Conservation (phyloP, 53 echinoderm and acorn worm genomes). For the Echinometra lucunter region DNA sequence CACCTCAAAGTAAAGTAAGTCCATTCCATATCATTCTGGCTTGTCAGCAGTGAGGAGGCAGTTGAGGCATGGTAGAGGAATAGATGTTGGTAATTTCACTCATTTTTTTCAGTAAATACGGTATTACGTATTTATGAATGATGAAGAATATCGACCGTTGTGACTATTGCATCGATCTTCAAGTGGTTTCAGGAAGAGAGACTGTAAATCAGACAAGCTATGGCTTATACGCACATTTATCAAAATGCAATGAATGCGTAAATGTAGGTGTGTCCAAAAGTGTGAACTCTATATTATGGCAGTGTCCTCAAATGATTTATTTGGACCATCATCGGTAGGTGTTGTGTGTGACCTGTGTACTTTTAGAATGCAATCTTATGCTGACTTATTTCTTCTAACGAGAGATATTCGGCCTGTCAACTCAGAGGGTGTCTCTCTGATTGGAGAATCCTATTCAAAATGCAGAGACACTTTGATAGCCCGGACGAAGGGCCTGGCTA, state of each 20-base stretch:
- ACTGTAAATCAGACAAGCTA: not conserved
- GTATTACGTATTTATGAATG: slow-evolving; percentile 43
- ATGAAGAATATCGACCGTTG: slow-evolving; percentile 31
- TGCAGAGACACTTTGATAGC: slow-evolving; percentile 96
- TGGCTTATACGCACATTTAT: not conserved
- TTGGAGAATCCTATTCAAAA: slow-evolving; percentile 95
- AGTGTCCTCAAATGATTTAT: slow-evolving; percentile 83
- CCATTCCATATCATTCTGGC: slow-evolving; percentile 38
- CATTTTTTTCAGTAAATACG: slow-evolving; percentile 17
- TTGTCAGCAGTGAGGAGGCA: slow-evolving; percentile 6
- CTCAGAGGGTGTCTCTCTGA: slow-evolving; percentile 86
- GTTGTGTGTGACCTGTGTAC: slow-evolving; percentile 94
- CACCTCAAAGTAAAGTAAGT: slow-evolving; percentile 62
- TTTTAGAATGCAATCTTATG: slow-evolving; percentile 92
- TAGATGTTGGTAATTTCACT: not conserved
- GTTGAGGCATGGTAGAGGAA: slow-evolving; percentile 1
- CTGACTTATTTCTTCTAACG: slow-evolving; percentile 91
- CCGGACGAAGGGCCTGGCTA: slow-evolving; percentile 91
- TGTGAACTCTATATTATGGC: slow-evolving; percentile 77
- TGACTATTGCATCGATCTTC: slow-evolving; percentile 32
- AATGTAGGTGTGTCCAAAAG: slow-evolving; percentile 4
- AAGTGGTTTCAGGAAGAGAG: slow-evolving; percentile 5
- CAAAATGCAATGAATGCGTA: slow-evolving; percentile 29
- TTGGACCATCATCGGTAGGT: slow-evolving; percentile 86
- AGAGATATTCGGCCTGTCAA: slow-evolving; percentile 98